These are phyloP conservation scores for Oithona nana DNA, from an alignment of 2,888 invertebrate species.

Conservation along the genomic window DNA sequence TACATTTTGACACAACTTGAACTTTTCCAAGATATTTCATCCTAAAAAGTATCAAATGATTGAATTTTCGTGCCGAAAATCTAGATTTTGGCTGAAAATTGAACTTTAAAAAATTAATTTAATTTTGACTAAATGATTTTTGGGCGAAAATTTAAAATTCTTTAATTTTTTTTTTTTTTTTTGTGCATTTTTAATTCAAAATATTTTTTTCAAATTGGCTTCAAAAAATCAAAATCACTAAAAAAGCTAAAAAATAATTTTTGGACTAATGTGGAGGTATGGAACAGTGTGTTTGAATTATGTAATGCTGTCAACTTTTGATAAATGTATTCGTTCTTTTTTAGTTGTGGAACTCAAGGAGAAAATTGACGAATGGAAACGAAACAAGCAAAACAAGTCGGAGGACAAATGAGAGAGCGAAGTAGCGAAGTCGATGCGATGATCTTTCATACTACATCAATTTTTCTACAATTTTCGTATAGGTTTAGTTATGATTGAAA, in stretches of 20 bases:
- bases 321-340: slow-evolving; percentile 25
- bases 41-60: no score
- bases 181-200: neutral
- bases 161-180: neutral
- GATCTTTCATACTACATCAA: neutral
- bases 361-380: slow-evolving; percentile 59
- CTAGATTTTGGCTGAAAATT: neutral
- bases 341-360: slow-evolving; percentile 63
- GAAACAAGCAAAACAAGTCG: slow-evolving; percentile 4
- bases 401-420: neutral
- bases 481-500: no score
- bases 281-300: neutral
- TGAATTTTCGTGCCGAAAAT: no score
- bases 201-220: neutral
- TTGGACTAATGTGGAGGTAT: no score
- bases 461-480: neutral
- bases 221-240: neutral
- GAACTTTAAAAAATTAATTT: neutral
- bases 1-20: neutral
- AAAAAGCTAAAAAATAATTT: neutral
- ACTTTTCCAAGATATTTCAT: neutral
- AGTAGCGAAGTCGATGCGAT: neutral
- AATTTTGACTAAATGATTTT: no score
- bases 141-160: no score
- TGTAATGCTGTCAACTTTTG: neutral